Conservation (phyloP, 1,140 invertebrate species). For the Ditylenchus dipsaci region DNA sequence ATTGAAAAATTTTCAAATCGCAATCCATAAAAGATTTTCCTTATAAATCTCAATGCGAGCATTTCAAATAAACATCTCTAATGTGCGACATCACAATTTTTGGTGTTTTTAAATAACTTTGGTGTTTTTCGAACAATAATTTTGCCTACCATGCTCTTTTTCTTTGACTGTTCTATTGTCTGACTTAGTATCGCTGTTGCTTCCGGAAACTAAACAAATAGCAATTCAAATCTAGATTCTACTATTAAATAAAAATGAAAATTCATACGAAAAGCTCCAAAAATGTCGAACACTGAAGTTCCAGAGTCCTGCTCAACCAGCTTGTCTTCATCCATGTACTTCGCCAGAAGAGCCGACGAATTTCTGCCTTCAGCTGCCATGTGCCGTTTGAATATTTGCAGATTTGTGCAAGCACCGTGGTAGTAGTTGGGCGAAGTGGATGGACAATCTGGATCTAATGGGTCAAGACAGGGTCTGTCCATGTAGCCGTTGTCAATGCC, state of each 20-base stretch:
- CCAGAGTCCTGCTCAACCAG: constrained; percentile 9
- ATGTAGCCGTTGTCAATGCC: constrained; percentile 93
- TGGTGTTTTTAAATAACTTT: too few species aligned
- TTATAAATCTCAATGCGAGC: too few species aligned
- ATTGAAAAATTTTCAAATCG: too few species aligned
- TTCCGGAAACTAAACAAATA: neutral
- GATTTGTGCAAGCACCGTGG: constrained; percentile 35
- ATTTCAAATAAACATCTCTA: too few species aligned
- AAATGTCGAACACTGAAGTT: constrained; percentile 22
- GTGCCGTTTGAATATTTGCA: constrained; percentile 19
- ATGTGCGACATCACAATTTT: too few species aligned
- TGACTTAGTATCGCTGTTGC: neutral
- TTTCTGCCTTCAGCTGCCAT: constrained; percentile 6
- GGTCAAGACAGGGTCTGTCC: constrained; percentile 91
- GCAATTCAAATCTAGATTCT: neutral
- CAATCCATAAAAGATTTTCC: too few species aligned
- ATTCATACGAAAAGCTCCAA: constrained; percentile 17
- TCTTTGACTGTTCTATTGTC: neutral
- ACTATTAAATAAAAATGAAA: neutral
- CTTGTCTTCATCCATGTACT: neutral
- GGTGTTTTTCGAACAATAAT: too few species aligned
- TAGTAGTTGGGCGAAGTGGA: constrained; percentile 76
- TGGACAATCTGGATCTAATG: constrained; percentile 81
- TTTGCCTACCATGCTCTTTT: neutral
- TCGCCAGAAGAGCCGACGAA: constrained; percentile 4